Conservation (phyloP, 2,888 invertebrate genomes). For the Cyaniris semiargus region DNA sequence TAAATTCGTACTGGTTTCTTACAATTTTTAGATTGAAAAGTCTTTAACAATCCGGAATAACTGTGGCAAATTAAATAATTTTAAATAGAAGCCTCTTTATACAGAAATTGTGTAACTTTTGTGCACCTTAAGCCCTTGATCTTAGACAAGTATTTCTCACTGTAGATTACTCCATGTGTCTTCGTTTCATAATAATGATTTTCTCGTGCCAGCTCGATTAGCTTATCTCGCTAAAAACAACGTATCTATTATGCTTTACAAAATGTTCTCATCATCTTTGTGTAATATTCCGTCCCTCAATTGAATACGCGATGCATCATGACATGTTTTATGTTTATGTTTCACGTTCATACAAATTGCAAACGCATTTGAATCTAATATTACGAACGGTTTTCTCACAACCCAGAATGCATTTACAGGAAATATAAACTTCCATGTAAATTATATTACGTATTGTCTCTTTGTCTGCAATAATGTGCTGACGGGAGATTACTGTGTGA, state of each 20-base stretch:
- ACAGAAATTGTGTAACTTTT: too few relatives aligned
- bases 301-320: neutral
- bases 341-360: constrained; percentile 7
- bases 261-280: neutral
- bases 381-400: constrained; percentile 1
- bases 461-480: constrained; percentile 17
- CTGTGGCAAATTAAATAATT: neutral
- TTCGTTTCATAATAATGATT: neutral
- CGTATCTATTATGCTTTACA: neutral
- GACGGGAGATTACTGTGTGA: constrained; percentile 9
- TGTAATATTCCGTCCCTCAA: neutral
- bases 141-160: neutral
- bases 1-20: neutral
- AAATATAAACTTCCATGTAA: constrained; percentile 22
- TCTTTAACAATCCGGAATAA: too few relatives aligned
- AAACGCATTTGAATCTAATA: constrained; percentile 5
- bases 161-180: neutral
- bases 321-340: constrained; percentile 6
- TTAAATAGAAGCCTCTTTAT: neutral
- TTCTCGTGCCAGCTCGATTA: constrained; percentile 6
- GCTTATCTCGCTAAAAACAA: neutral
- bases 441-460: constrained; percentile 14
- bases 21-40: neutral
- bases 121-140: too few relatives aligned
- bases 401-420: constrained; percentile 6